These are phyloP conservation scores for Hylia prasina DNA, from an alignment of 2,113 vertebrate species.

Conservation along the genomic window DNA sequence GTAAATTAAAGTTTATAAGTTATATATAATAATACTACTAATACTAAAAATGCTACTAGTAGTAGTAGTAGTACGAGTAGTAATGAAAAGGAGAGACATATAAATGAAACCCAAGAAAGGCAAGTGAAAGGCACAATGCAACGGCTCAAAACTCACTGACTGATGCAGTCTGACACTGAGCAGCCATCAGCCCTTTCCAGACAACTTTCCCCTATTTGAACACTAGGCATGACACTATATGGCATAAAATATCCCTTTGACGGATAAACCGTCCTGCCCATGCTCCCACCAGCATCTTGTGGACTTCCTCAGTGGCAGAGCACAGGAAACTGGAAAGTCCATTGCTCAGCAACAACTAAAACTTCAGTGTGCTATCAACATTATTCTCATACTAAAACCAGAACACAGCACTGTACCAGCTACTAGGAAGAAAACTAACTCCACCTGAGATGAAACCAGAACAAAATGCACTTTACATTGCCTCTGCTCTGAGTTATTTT, in stretches of 20 bases:
- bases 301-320: background rate
- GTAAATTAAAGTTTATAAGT: background rate
- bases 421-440: background rate
- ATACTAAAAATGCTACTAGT: background rate
- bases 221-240: background rate
- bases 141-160: background rate
- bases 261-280: background rate
- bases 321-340: background rate
- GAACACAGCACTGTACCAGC: background rate
- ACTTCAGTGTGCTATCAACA: background rate
- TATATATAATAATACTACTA: background rate
- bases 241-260: background rate
- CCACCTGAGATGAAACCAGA: background rate
- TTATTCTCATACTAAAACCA: background rate
- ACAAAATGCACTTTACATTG: background rate
- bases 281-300: background rate
- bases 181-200: background rate
- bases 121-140: background rate
- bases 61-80: background rate
- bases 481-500: background rate
- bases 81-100: background rate
- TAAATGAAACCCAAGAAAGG: background rate
- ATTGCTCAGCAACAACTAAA: background rate
- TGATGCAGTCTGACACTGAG: background rate
- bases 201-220: background rate